These are phyloP conservation scores for Indicator maculatus DNA, from an alignment of 2,113 vertebrate species.

Conservation along the genomic window DNA sequence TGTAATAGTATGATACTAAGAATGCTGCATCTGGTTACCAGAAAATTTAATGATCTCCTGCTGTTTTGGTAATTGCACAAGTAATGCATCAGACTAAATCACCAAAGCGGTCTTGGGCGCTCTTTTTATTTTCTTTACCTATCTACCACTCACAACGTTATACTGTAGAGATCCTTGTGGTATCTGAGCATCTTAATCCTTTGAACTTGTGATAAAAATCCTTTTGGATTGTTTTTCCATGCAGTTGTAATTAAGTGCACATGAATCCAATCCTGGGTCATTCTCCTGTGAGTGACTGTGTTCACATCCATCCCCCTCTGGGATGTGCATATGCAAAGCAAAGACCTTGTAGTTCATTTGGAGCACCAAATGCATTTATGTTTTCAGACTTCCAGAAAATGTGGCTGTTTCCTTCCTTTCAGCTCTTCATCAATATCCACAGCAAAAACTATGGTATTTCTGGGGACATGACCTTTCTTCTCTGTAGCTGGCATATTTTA, in stretches of 20 bases:
- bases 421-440: background rate
- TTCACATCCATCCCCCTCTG: background rate
- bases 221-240: slow-evolving; percentile 28
- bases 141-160: slow-evolving; percentile 56
- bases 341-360: background rate
- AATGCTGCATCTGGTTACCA: slow-evolving; percentile 79
- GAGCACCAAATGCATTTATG: background rate
- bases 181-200: slow-evolving; percentile 47
- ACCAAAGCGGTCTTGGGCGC: slow-evolving; percentile 69
- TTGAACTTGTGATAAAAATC: slow-evolving; percentile 48
- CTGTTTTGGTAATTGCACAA: slow-evolving; percentile 99
- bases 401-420: background rate
- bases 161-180: slow-evolving; percentile 54
- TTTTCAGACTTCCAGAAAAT: background rate
- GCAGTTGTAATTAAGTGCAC: slow-evolving; percentile 33
- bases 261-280: background rate
- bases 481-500: background rate
- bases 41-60: slow-evolving; percentile 95
- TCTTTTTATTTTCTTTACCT: slow-evolving; percentile 61
- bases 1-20: slow-evolving; percentile 79
- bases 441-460: background rate
- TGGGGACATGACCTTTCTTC: background rate
- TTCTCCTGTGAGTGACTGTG: background rate
- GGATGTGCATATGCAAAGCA: background rate
- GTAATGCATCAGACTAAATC: slow-evolving; percentile 92